A percentile compares a stretch with the other conserved stretches of the same genome.
Conservation (phyloP, 2,888 invertebrate species). For the Alcis repandata region DNA sequence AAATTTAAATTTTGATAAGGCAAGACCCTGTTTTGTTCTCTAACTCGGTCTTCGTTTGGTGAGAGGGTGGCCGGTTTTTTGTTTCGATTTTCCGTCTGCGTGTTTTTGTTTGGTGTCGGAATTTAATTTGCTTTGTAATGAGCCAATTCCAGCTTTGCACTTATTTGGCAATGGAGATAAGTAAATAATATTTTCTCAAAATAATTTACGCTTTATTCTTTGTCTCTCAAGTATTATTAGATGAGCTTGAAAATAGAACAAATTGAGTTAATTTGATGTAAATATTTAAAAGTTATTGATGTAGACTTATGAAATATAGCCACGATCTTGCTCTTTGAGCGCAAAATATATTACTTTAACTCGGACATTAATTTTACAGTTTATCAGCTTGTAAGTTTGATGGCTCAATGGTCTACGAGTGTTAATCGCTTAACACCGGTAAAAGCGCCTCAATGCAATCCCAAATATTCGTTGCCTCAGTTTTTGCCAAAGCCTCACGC, state of each 20-base stretch:
- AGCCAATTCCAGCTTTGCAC: slow-evolving; percentile 50
- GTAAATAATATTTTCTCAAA: slow-evolving; percentile 3
- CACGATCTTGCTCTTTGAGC: no score
- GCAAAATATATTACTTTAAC: no score
- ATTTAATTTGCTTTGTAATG: slow-evolving; percentile 60
- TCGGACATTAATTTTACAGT: no score
- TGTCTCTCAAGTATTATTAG: no score
- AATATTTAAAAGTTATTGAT: neutral
- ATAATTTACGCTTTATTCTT: neutral
- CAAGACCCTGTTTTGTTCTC: slow-evolving; percentile 82
- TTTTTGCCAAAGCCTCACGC: slow-evolving; percentile 64
- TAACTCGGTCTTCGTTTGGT: slow-evolving; percentile 77
- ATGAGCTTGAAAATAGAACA: no score
- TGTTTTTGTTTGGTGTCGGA: slow-evolving; percentile 67
- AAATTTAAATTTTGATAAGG: slow-evolving; percentile 87
- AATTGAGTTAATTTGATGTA: no score
- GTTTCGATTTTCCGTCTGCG: slow-evolving; percentile 71
- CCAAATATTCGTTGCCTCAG: slow-evolving; percentile 73
- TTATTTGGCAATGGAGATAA: slow-evolving; percentile 31
- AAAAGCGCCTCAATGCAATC: slow-evolving; percentile 73
- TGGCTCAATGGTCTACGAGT: slow-evolving; percentile 49
- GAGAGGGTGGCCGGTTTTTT: slow-evolving; percentile 77
- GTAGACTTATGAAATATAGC: neutral
- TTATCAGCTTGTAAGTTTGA: no score
- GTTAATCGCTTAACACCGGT: slow-evolving; percentile 76